These are phyloP conservation scores for Barnardius zonarius DNA, from an alignment of 2,113 vertebrate species.

Conservation along the genomic window DNA sequence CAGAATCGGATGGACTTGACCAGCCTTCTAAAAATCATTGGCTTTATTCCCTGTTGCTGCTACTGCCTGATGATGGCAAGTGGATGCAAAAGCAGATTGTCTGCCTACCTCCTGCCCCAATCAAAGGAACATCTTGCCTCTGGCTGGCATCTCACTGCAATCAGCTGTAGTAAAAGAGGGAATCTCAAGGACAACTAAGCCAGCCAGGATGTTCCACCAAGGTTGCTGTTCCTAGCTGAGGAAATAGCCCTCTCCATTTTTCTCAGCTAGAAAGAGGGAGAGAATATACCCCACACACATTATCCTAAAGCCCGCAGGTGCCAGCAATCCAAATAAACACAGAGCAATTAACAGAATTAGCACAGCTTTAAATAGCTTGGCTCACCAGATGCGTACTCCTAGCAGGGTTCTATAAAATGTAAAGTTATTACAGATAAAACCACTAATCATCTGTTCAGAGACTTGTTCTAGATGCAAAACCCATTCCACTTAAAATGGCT, in stretches of 20 bases:
- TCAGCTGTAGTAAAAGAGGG: conserved; percentile 44
- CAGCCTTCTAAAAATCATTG: conserved; percentile 3
- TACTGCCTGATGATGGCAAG: not conserved
- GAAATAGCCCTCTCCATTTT: conserved; percentile 50
- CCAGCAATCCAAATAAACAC: conserved; percentile 78
- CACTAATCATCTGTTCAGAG: conserved; percentile 83
- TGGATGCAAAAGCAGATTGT: not conserved
- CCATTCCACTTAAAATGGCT: conserved; percentile 73
- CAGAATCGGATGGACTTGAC: not conserved
- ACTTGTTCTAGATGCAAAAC: conserved; percentile 74
- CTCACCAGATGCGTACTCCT: conserved; percentile 79
- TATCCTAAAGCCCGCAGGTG: conserved; percentile 78
- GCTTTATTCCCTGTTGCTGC: not conserved
- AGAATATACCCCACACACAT: conserved; percentile 19
- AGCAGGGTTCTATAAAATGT: conserved; percentile 78
- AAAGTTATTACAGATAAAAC: conserved; percentile 79
- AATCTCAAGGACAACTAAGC: conserved; percentile 53
- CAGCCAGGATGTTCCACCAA: conserved; percentile 56
- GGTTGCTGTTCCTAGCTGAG: conserved; percentile 47
- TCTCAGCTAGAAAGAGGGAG: conserved; percentile 40
- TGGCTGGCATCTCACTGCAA: conserved; percentile 9
- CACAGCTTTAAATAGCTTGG: conserved; percentile 81
- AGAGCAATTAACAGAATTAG: conserved; percentile 84
- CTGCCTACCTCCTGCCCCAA: not conserved
- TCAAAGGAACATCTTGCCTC: conserved; percentile 15